Base-by-base conservation (phyloP, 2,888 invertebrate genomes). In the Thalpophila matura region DNA sequence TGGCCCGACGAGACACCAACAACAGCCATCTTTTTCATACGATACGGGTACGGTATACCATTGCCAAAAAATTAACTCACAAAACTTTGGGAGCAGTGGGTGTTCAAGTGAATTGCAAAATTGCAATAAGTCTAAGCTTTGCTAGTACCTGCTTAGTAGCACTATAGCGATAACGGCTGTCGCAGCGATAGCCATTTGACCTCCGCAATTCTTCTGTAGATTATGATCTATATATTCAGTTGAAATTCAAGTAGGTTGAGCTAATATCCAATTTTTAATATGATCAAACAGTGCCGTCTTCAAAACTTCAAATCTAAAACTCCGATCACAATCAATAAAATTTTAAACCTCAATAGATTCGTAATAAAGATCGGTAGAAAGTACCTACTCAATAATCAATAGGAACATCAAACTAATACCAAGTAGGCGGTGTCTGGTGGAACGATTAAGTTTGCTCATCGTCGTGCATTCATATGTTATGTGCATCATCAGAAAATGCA, bases 311-410 rank as follows among this genome's bases (percentile, higher is more conserved):
- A 60, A 77, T 68, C 73, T 51, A 16, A 56, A 57, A 57, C 40
- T 49, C 45, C 47, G 67, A 77, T 77, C 65, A 43, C 47, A 61
- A 53, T 45, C 58, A 56, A 65, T 78, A 59, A 56, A 77, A 22
- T 65, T 67, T 73, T 63, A 70, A 47, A 61, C 47, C 16, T 35
- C 64, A 79, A 77, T 70, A 63, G 64, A 79, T 79, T 51, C 46
- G 51, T 73, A 67, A 73, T 77, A 77, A 77, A 78, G 70, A 77
- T 78, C 60, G 33, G 47, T 49, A 59, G 66, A 33, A 56, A 35
- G 43, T 56, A 43, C 33, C 45, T 56, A 24, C n/a, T 53, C 40
- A 57, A 43, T 77, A 68, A 68, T 69, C 57, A 63, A 56, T 55
- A 57, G 16, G 49, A 33, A 59, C 53, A 63, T 73, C 53, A 42